These are phyloP conservation scores for Rhopilema esculentum DNA, from an alignment of 30 jellyfish, hydroid and myxozoan species.

Conservation along the genomic window DNA sequence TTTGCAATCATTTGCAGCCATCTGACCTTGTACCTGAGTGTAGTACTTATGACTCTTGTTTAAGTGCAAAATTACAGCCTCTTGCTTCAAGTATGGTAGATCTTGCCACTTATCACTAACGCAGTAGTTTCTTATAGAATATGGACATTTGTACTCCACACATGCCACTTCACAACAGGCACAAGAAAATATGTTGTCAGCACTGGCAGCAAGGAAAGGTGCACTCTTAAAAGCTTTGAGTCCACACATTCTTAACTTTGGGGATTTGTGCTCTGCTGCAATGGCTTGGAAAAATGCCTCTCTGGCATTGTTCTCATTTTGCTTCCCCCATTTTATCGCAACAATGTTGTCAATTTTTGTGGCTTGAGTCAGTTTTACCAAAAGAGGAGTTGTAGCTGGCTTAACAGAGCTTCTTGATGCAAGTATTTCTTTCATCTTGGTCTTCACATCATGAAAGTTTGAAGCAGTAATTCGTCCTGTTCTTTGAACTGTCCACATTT, in stretches of 20 bases:
- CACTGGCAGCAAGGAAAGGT: constrained; percentile 23
- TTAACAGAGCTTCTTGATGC: constrained; percentile 1
- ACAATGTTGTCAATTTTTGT: neutral
- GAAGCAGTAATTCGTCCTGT: constrained; percentile 33
- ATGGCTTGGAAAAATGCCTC: constrained; percentile 1
- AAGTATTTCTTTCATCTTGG: constrained; percentile 1
- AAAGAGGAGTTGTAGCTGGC: constrained; percentile 9
- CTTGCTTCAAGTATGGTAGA: neutral
- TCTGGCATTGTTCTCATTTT: neutral
- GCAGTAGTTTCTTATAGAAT: neutral
- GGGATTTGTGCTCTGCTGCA: neutral
- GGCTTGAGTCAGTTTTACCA: constrained; percentile 9
- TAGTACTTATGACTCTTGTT: constrained; percentile 5
- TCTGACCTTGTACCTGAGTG: constrained; percentile 16
- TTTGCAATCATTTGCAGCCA: constrained; percentile 16
- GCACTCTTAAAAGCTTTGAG: neutral
- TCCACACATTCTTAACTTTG: constrained; percentile 9
- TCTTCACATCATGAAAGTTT: constrained; percentile 1
- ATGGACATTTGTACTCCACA: constrained; percentile 23
- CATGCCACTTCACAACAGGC: constrained; percentile 6
- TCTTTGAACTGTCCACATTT: constrained; percentile 5
- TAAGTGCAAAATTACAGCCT: neutral
- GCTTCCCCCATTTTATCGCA: constrained; percentile 23
- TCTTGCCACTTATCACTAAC: constrained; percentile 1
- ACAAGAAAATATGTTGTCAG: constrained; percentile 16